A percentile compares a stretch with the other conserved stretches of the same genome.
phyloP scores from a whole-genome alignment of 2,797 vertebrate species.

The Siniperca undulata region DNA sequence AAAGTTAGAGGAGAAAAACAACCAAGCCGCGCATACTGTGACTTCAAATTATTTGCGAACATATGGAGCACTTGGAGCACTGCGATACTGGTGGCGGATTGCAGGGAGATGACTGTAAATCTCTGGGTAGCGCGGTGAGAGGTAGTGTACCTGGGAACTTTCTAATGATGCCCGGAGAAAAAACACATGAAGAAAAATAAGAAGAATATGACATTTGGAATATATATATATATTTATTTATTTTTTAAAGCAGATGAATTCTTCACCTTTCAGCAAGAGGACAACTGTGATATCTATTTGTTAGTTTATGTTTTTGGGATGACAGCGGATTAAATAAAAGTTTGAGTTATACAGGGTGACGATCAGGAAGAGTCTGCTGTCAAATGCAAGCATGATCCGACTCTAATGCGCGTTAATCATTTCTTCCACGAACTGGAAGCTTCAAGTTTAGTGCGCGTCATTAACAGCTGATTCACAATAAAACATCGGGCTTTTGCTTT shows the following conservation, averaged over 20 bases:
- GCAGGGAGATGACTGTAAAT: constrained; percentile 58
- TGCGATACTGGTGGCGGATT: constrained; percentile 60
- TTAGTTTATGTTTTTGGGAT: not conserved
- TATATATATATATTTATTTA: too few species aligned
- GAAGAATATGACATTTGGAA: not conserved
- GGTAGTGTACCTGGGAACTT: constrained; percentile 66
- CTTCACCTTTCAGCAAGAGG: not conserved
- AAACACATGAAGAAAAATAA: not conserved
- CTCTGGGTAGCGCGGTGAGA: constrained; percentile 47
- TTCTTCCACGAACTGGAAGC: constrained; percentile 49
- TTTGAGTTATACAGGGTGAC: constrained; percentile 21
- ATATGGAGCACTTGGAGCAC: constrained; percentile 62
- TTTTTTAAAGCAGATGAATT: not conserved
- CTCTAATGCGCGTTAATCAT: constrained; percentile 48
- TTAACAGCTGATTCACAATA: constrained; percentile 67
- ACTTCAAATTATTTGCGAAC: constrained; percentile 66
- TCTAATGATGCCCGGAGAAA: constrained; percentile 46
- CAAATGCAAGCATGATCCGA: constrained; percentile 28
- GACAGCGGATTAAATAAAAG: constrained; percentile 44
- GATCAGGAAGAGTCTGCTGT: constrained; percentile 53
- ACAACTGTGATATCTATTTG: not conserved
- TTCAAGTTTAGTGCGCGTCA: constrained; percentile 71
- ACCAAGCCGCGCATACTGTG: constrained; percentile 39
- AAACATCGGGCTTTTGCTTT: constrained; percentile 27
- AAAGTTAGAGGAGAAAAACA: constrained; percentile 67